Conservation (phyloP, 2,888 invertebrate genomes). For the Ischnura elegans region DNA sequence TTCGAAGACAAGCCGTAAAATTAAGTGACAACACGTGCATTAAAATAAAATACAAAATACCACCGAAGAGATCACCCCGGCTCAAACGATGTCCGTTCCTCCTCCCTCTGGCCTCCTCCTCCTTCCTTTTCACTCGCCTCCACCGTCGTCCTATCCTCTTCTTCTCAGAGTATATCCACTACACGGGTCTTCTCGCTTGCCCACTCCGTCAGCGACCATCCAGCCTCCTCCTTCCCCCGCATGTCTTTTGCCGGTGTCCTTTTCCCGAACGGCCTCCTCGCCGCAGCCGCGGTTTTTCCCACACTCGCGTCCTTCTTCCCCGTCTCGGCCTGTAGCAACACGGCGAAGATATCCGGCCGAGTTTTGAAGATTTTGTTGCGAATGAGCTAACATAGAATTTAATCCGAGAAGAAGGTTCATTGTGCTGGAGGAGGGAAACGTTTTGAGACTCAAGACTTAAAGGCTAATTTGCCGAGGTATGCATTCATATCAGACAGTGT, state of each 20-base stretch:
- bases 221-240: neutral
- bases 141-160: conserved; percentile 20
- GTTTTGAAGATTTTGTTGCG: neutral
- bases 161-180: neutral
- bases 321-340: neutral
- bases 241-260: neutral
- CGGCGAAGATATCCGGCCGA: neutral
- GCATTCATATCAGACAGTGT: neutral
- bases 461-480: neutral
- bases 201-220: neutral
- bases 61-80: conserved; percentile 47
- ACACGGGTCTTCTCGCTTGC: neutral
- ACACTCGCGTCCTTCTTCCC: conserved; percentile 30
- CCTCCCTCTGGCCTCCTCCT: neutral
- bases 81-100: conserved; percentile 48
- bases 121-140: neutral
- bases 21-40: conserved; percentile 67
- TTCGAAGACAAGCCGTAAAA: conserved; percentile 66
- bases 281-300: conserved; percentile 46
- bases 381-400: neutral
- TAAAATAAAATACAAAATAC: conserved; percentile 67
- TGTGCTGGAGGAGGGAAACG: neutral
- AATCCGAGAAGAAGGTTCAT: neutral
- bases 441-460: neutral
- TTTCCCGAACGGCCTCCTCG: conserved; percentile 13